Evolutionary conservation across 2,888 invertebrate genomes (phyloP), one percentile per base, ranked within the genome.

Genomic region (Phortica okadai): DNA sequence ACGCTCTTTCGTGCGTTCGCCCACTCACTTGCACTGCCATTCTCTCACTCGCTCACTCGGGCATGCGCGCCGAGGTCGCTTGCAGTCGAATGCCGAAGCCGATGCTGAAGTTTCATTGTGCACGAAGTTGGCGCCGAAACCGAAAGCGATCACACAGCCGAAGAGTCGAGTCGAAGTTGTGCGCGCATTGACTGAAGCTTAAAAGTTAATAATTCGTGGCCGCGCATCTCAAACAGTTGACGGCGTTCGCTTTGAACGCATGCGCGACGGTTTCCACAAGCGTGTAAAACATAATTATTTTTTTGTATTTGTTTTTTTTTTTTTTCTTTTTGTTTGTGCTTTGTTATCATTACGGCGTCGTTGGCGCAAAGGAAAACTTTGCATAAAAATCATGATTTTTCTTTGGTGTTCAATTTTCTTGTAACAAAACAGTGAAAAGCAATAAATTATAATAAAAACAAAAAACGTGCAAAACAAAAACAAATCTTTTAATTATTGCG

Each of bases 141-240:
- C 50, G 14, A 8, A 50, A 0, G 6, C 50, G 50, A 6, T 8
- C 6, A 6, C 8, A 50, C 6, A 14, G 14, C 10, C 50, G 50
- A 8, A 50, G 33, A 33, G 33, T 33, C 50, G 50, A 6, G 14
- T 10, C 6, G 10, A 45, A 6, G 50, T 2, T 11, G 10, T 50
- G 10, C 14, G 50, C 50, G 8, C 10, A 14, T 50, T 50, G 14
- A 50, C 8, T 2, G 7, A 8, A 73, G 58, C 75, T 78, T 78
- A 78, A 77, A 78, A 78, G 74, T 33, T 54, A 62, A 25, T 21
- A 21, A 25, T 21, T 45, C 25, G 14, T 4, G 0, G 42, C 50
- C 81, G 84, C 84, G 79, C 80, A 80, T 83, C 82, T 86, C 88
- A 88, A 83, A 88, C 83, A 82, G 88, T 88, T 82, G 82, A 85